phyloP scores from a whole-genome alignment of 2,797 vertebrate species.

The Myotis pilosus region DNA sequence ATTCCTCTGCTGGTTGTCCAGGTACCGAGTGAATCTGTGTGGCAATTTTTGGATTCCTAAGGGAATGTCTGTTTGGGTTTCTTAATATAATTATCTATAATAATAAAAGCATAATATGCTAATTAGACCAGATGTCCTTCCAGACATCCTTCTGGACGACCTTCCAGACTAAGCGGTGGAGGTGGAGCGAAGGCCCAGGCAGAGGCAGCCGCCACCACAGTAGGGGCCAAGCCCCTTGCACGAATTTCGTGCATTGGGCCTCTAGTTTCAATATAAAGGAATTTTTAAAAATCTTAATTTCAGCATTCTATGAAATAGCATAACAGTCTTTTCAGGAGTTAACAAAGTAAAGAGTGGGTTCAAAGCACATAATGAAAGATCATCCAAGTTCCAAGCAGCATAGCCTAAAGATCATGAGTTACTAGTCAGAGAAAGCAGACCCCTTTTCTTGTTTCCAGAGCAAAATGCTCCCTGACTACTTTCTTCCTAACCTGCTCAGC shows the following conservation, averaged over 20 bases:
- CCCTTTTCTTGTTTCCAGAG: slow-evolving; percentile 58
- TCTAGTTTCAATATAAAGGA: neutral
- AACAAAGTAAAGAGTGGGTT: slow-evolving; percentile 52
- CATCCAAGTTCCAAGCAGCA: slow-evolving; percentile 54
- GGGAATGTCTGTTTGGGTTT: neutral
- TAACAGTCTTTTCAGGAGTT: slow-evolving; percentile 47
- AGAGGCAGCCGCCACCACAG: too few species aligned
- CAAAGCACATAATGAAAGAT: slow-evolving; percentile 27
- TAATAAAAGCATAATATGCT: too few species aligned
- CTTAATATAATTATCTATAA: neutral
- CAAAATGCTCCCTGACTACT: slow-evolving; percentile 66
- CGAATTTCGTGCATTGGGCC: too few species aligned
- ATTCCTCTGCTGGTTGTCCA: neutral
- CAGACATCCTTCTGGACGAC: too few species aligned
- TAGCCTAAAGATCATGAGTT: slow-evolving; percentile 65
- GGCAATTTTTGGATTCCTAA: slow-evolving; percentile 10
- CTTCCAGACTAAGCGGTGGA: too few species aligned
- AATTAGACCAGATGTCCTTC: too few species aligned
- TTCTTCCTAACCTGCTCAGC: slow-evolving; percentile 52
- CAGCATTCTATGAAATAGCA: slow-evolving; percentile 31
- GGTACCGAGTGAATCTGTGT: slow-evolving; percentile 28
- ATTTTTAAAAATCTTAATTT: slow-evolving; percentile 2
- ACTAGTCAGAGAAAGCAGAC: slow-evolving; percentile 52
- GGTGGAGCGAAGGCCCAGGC: too few species aligned
- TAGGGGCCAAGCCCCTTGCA: too few species aligned